These are phyloP conservation scores for Alces alces DNA, from an alignment of 2,113 vertebrate genomes.

Conservation along the genomic window DNA sequence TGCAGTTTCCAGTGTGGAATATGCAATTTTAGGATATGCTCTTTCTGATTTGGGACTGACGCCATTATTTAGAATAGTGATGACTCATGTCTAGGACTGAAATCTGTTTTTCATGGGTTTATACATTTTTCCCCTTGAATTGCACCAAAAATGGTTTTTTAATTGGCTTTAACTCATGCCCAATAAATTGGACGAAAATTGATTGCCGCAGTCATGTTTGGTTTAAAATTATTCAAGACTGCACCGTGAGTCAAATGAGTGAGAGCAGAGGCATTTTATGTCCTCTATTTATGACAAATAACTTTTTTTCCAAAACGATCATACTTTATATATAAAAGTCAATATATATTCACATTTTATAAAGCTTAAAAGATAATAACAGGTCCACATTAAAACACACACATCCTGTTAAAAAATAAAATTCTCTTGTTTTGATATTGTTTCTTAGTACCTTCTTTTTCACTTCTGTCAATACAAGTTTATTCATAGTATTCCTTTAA, in stretches of 20 bases:
- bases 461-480: neutral
- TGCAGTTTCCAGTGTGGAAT: constrained; percentile 5
- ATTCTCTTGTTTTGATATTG: constrained; percentile 22
- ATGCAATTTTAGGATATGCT: constrained; percentile 27
- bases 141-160: constrained; percentile 74
- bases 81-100: constrained; percentile 64
- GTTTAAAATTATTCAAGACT: constrained; percentile 65
- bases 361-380: constrained; percentile 21
- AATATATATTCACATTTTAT: neutral
- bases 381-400: neutral
- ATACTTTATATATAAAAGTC: constrained; percentile 21
- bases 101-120: constrained; percentile 71
- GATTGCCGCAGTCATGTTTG: constrained; percentile 66
- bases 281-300: constrained; percentile 23
- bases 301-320: neutral
- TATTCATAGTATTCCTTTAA: neutral
- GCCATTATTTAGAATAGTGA: constrained; percentile 66
- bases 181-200: constrained; percentile 71
- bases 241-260: constrained; percentile 40
- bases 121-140: constrained; percentile 72
- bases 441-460: constrained; percentile 8
- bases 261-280: neutral
- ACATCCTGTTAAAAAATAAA: neutral
- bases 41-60: constrained; percentile 58
- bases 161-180: constrained; percentile 75